These are phyloP conservation scores for Scrobipalpa atriplicella DNA, from an alignment of 2,888 invertebrate genomes.

Conservation along the genomic window DNA sequence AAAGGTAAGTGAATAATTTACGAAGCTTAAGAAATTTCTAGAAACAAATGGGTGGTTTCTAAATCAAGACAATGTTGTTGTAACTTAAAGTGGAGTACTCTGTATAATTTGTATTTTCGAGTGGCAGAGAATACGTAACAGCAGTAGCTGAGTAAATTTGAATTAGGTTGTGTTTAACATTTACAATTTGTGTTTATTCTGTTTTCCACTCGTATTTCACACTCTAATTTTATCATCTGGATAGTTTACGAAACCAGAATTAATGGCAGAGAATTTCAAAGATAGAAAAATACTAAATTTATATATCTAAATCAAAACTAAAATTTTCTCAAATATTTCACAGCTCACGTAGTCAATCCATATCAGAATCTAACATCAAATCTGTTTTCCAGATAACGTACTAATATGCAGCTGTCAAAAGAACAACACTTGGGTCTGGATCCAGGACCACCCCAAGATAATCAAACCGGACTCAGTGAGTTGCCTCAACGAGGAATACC, in stretches of 20 bases:
- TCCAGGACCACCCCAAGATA: conserved; percentile 90
- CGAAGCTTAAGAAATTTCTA: conserved; percentile 18
- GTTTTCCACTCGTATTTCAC: not conserved
- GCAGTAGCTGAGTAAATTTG: conserved; percentile 17
- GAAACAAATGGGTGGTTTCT: conserved; percentile 11
- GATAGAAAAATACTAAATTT: too few species aligned
- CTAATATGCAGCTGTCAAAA: conserved; percentile 95
- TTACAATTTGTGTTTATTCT: not conserved
- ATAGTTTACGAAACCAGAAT: not conserved
- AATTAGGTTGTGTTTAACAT: not conserved
- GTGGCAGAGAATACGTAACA: not conserved
- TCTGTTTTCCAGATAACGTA: conserved; percentile 88
- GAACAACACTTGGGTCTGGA: conserved; percentile 96
- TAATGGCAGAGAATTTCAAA: not conserved
- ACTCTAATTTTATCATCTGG: not conserved
- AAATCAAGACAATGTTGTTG: conserved; percentile 17
- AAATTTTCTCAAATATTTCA: too few species aligned
- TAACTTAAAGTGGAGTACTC: conserved; percentile 8
- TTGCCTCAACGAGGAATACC: conserved; percentile 71
- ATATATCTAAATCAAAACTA: too few species aligned
- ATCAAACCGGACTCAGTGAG: conserved; percentile 63
- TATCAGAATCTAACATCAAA: not conserved
- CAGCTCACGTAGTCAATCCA: too few species aligned
- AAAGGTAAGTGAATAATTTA: conserved; percentile 84
- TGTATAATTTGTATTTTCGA: conserved; percentile 6